Conservation (phyloP, 1,140 invertebrate genomes). For the Coenobita brevimanus region DNA sequence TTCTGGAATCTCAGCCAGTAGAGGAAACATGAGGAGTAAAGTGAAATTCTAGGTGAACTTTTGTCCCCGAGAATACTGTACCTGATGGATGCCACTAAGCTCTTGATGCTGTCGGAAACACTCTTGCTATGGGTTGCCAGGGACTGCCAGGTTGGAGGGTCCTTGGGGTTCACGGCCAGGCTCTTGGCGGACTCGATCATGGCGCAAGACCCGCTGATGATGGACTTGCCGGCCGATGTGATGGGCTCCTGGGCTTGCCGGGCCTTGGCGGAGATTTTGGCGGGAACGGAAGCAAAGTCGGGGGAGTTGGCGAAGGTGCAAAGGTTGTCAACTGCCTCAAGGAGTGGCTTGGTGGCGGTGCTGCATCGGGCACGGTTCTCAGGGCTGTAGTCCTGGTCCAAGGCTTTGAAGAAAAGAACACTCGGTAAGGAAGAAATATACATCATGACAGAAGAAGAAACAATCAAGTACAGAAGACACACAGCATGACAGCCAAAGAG, state of each 20-base stretch:
- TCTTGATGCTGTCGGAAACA: conserved; percentile 97
- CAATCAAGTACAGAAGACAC: too few species aligned
- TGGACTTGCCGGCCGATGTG: conserved; percentile 84
- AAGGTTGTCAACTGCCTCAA: conserved; percentile 94
- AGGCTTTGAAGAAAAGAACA: too few species aligned
- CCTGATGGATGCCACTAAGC: conserved; percentile 89
- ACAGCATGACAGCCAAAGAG: too few species aligned
- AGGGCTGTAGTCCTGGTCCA: conserved; percentile 89
- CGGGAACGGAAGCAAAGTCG: conserved; percentile 93
- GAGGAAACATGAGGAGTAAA: too few species aligned
- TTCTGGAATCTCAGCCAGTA: too few species aligned
- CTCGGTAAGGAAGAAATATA: too few species aligned
- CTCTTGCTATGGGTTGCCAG: conserved; percentile 94
- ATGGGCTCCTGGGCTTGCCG: conserved; percentile 90
- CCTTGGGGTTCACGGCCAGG: conserved; percentile 89
- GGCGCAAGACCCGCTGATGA: conserved; percentile 87
- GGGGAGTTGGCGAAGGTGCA: conserved; percentile 93
- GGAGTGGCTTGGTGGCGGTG: conserved; percentile 87
- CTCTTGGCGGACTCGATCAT: conserved; percentile 94
- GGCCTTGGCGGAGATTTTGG: conserved; percentile 88
- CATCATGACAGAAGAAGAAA: too few species aligned
- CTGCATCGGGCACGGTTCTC: conserved; percentile 84
- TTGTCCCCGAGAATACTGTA: conserved; percentile 74
- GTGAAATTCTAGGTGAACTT: not conserved
- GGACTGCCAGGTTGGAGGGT: conserved; percentile 94